Evolutionary conservation across 2,113 vertebrate genomes (phyloP).

Genomic region (Callopanchax toddi): DNA sequence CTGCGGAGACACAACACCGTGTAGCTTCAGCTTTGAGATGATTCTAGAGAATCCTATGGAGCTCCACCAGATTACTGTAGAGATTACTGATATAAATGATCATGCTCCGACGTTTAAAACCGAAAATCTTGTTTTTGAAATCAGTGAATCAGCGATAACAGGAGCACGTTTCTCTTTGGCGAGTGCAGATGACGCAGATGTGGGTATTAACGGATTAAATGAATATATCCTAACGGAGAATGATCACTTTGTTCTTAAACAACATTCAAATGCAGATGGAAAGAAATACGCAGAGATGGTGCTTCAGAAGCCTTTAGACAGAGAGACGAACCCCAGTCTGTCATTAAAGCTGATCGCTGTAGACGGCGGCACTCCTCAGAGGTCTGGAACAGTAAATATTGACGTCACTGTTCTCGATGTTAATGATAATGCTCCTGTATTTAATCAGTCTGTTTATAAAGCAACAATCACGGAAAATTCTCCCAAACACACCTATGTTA

Average conservation of each 20-base stretch:
- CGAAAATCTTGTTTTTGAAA: conserved; percentile 2
- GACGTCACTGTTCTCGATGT: not conserved
- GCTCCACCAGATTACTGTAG: conserved; percentile 48
- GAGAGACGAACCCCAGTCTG: conserved; percentile 58
- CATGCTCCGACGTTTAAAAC: conserved; percentile 30
- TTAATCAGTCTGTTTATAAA: conserved; percentile 9
- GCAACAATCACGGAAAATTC: conserved; percentile 72
- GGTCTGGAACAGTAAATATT: conserved; percentile 5
- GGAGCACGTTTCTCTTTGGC: conserved; percentile 10
- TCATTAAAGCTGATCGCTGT: conserved; percentile 62
- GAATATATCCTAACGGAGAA: conserved; percentile 10
- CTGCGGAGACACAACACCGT: conserved; percentile 59
- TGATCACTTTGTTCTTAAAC: conserved; percentile 12
- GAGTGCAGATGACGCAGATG: conserved; percentile 20
- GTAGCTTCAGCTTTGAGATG: conserved; percentile 69
- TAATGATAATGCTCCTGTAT: conserved; percentile 3
- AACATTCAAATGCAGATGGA: conserved; percentile 58
- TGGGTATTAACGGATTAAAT: conserved; percentile 10
- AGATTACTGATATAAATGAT: conserved; percentile 68
- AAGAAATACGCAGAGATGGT: conserved; percentile 33
- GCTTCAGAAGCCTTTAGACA: conserved; percentile 50
- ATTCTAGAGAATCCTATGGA: conserved; percentile 75
- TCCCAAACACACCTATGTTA: conserved; percentile 57
- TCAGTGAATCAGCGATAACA: conserved; percentile 4
- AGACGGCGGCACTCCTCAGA: conserved; percentile 77